phyloP scores from a whole-genome alignment of 2,888 invertebrate genomes.

The Tanypteryx hageni region DNA sequence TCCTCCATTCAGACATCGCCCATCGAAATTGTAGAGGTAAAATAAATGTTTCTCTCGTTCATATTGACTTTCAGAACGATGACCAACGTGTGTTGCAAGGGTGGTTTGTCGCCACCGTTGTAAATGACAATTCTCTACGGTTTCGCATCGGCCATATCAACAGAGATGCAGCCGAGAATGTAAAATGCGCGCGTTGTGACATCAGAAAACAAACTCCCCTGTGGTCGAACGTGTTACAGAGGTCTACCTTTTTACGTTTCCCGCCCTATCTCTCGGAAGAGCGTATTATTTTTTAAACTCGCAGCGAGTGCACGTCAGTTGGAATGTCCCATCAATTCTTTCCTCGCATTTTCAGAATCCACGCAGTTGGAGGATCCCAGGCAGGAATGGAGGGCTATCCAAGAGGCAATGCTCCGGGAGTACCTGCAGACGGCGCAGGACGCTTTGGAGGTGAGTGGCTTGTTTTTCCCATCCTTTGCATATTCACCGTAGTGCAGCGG shows the following conservation, averaged over 20 bases:
- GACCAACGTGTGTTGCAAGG: no score
- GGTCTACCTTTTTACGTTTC: neutral
- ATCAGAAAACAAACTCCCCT: neutral
- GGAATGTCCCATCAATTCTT: neutral
- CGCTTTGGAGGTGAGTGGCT: slow-evolving; percentile 88
- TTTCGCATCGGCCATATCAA: neutral
- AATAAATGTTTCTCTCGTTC: no score
- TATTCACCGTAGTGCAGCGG: neutral
- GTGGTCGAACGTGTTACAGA: neutral
- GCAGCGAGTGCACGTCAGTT: neutral
- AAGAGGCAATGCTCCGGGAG: slow-evolving; percentile 97
- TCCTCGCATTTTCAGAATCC: slow-evolving; percentile 82
- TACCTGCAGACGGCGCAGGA: slow-evolving; percentile 97
- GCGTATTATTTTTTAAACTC: neutral
- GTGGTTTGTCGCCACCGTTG: neutral
- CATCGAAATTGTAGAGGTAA: no score
- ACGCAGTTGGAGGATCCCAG: slow-evolving; percentile 98
- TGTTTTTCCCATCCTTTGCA: neutral
- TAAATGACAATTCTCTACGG: neutral
- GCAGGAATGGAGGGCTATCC: slow-evolving; percentile 96
- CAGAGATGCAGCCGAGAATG: neutral
- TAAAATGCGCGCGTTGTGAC: neutral
- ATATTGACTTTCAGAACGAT: no score
- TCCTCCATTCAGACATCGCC: no score
- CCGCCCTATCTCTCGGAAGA: neutral